Percentiles rank a stretch among this genome's conserved stretches.
These are phyloP conservation scores for Ramphastos sulfuratus DNA, from an alignment of 2,113 vertebrate species.

Conservation along the genomic window DNA sequence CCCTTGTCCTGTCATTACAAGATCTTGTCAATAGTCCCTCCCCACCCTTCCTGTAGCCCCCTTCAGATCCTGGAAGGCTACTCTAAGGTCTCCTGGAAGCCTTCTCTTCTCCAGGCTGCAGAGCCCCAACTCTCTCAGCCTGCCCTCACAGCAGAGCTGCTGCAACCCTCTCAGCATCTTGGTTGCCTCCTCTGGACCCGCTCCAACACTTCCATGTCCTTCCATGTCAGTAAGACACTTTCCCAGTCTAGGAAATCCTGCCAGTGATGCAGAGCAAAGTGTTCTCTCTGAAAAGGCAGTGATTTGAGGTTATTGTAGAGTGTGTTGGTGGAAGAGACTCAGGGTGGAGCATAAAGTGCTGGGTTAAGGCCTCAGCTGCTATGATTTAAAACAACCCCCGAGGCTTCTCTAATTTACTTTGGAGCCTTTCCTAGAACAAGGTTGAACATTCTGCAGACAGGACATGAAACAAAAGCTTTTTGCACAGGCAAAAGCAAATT, in stretches of 20 bases:
- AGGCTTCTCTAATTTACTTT: conserved; percentile 53
- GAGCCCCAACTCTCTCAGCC: no score
- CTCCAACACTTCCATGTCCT: no score
- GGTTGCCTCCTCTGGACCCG: no score
- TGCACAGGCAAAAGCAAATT: neutral
- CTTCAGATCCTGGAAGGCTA: no score
- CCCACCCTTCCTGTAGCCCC: no score
- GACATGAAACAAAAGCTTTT: conserved; percentile 18
- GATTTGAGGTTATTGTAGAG: neutral
- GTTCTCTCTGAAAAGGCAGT: neutral
- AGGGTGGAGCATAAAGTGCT: neutral
- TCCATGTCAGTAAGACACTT: neutral
- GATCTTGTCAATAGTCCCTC: no score
- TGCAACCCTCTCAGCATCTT: no score
- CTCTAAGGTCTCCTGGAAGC: no score
- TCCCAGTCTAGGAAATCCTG: neutral
- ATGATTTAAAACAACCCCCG: conserved; percentile 48
- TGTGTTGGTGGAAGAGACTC: neutral
- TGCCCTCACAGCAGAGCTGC: no score
- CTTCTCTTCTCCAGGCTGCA: no score
- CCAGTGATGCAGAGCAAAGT: neutral
- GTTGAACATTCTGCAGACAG: conserved; percentile 37
- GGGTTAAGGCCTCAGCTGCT: conserved; percentile 35
- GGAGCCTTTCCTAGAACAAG: conserved; percentile 59
- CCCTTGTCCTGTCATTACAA: no score